A percentile compares a stretch with the other conserved stretches of the same genome.
Conservation (phyloP, 1,140 invertebrate genomes). For the Drosophila hydei region DNA sequence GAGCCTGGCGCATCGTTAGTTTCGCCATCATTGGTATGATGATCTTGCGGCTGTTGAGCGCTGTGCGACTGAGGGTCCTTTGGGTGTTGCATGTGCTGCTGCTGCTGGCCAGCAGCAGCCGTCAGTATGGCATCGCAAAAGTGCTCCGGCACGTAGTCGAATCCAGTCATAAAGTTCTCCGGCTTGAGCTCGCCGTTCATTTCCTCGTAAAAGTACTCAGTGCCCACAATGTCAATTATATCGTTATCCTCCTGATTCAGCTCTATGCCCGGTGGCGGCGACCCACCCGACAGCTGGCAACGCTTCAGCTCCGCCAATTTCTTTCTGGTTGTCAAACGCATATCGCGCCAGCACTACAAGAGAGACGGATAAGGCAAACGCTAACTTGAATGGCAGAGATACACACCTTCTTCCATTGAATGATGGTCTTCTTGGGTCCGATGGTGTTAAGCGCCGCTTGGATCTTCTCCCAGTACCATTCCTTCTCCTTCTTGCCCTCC, state of each 20-base stretch:
- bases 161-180: constrained; percentile 79
- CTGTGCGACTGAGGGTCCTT: constrained; percentile 63
- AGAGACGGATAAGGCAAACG: neutral
- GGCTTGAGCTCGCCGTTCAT: constrained; percentile 82
- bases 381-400: neutral
- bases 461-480: constrained; percentile 83
- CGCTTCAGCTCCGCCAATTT: constrained; percentile 80
- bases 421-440: constrained; percentile 82
- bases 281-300: constrained; percentile 77
- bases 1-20: constrained; percentile 78
- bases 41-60: constrained; percentile 71
- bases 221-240: constrained; percentile 81
- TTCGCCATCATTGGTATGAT: constrained; percentile 76
- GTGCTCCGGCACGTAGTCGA: constrained; percentile 80
- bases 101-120: constrained; percentile 72
- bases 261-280: constrained; percentile 77
- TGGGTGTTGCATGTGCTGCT: constrained; percentile 72
- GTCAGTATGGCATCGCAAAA: constrained; percentile 81
- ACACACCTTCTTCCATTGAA: constrained; percentile 81
- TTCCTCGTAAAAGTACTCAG: constrained; percentile 81
- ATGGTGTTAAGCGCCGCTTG: constrained; percentile 80
- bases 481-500: constrained; percentile 83
- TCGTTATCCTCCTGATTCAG: constrained; percentile 82
- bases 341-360: constrained; percentile 77
- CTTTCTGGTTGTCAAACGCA: constrained; percentile 78